Conservation (phyloP, 2,113 vertebrate species). For the Serilophus lunatus region DNA sequence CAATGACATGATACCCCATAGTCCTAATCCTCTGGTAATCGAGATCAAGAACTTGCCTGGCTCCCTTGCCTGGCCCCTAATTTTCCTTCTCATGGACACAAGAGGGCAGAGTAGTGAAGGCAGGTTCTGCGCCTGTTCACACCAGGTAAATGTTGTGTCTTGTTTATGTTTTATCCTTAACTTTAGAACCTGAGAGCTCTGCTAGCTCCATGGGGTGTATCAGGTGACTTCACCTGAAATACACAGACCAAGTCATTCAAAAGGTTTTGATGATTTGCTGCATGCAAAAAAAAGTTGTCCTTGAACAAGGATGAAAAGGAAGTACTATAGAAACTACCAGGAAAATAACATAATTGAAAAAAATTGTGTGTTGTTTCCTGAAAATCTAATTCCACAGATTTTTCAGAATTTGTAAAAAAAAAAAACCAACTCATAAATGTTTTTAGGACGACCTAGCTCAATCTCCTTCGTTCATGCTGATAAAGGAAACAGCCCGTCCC, state of each 20-base stretch:
- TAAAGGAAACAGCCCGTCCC: background rate
- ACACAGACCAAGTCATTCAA: background rate
- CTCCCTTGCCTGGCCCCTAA: background rate
- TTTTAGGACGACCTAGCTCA: background rate
- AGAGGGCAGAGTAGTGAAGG: background rate
- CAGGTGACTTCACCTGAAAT: background rate
- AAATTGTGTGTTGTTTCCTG: background rate
- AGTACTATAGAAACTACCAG: background rate
- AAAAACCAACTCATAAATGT: rapidly evolving
- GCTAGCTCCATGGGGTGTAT: background rate
- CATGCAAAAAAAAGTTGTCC: background rate
- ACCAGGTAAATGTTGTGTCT: background rate
- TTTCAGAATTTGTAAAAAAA: background rate
- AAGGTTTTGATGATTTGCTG: background rate
- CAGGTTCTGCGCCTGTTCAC: background rate
- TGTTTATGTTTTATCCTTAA: background rate
- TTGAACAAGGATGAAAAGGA: background rate
- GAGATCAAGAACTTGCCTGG: background rate
- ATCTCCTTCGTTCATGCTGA: background rate
- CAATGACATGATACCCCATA: background rate
- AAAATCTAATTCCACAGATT: background rate
- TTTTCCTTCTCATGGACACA: background rate
- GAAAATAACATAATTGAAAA: background rate
- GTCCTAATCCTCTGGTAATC: background rate
- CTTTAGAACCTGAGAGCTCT: background rate